Percentiles rank a stretch among this genome's conserved stretches.
phyloP scores from a whole-genome alignment of 2,797 vertebrate genomes.

The Rhabdomys pumilio region DNA sequence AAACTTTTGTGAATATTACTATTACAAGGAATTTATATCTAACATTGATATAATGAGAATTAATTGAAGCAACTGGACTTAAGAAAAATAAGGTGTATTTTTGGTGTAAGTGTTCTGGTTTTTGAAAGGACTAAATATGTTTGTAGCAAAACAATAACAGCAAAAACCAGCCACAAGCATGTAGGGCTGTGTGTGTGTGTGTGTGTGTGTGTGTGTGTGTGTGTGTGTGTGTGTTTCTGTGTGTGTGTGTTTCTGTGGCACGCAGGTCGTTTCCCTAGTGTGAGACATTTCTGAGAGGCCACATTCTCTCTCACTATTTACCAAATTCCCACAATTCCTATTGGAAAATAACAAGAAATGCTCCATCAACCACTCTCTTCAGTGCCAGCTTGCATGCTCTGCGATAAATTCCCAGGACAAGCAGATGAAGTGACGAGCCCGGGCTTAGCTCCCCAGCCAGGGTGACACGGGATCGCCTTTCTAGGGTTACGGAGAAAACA shows the following conservation, averaged over 20 bases:
- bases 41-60: constrained; percentile 35
- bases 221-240: neutral
- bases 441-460: neutral
- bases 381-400: neutral
- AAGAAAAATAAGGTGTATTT: constrained; percentile 46
- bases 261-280: neutral
- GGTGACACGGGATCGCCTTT: constrained; percentile 28
- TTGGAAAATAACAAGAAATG: constrained; percentile 50
- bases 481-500: constrained; percentile 62
- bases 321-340: constrained; percentile 47
- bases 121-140: constrained; percentile 56
- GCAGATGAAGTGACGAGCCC: constrained; percentile 31
- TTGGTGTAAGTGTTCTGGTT: constrained; percentile 23
- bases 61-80: constrained; percentile 36
- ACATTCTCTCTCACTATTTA: constrained; percentile 2
- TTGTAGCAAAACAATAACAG: constrained; percentile 24
- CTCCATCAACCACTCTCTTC: constrained; percentile 20
- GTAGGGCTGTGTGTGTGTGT: neutral
- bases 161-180: neutral
- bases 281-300: neutral
- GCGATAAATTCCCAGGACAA: constrained; percentile 26
- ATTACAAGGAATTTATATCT: constrained; percentile 15
- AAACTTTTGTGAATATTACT: constrained; percentile 1
- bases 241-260: neutral
- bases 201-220: too few relatives aligned